Evolutionary conservation across 2,113 vertebrate genomes (phyloP).

Genomic region (Zosterops lateralis): DNA sequence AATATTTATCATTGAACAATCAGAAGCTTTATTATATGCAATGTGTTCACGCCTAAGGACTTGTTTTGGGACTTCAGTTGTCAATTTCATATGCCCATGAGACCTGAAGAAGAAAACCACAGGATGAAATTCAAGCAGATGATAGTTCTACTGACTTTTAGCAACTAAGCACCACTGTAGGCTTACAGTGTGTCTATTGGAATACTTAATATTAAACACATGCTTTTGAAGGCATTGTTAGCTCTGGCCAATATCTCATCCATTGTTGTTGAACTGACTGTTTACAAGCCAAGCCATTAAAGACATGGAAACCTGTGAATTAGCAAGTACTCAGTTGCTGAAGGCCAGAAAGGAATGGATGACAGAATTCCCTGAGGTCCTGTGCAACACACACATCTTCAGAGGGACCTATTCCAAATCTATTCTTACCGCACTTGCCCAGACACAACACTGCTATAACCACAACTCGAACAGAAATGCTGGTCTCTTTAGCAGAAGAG

Average conservation of each 20-base stretch:
- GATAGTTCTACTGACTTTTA: background rate
- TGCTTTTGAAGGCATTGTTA: background rate
- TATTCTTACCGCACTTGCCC: background rate
- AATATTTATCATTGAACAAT: background rate
- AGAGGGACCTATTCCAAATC: background rate
- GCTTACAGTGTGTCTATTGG: background rate
- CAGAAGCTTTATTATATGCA: background rate
- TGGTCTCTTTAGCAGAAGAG: background rate
- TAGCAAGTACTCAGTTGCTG: background rate
- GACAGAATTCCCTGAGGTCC: background rate
- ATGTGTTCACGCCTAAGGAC: background rate
- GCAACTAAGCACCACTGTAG: background rate
- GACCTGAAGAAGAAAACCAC: background rate
- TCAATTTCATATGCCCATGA: background rate
- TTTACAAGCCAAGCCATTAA: background rate
- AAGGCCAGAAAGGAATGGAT: background rate
- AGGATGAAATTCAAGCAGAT: background rate
- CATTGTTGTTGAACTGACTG: background rate
- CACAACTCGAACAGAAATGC: background rate
- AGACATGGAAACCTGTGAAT: background rate
- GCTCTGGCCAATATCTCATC: background rate
- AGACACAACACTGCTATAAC: background rate
- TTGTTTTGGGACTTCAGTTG: background rate
- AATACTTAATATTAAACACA: background rate
- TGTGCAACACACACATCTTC: background rate